Evolutionary conservation across 2,888 invertebrate genomes (phyloP), one percentile per base, ranked within the genome.

Genomic region (Phrixothrix hirtus): DNA sequence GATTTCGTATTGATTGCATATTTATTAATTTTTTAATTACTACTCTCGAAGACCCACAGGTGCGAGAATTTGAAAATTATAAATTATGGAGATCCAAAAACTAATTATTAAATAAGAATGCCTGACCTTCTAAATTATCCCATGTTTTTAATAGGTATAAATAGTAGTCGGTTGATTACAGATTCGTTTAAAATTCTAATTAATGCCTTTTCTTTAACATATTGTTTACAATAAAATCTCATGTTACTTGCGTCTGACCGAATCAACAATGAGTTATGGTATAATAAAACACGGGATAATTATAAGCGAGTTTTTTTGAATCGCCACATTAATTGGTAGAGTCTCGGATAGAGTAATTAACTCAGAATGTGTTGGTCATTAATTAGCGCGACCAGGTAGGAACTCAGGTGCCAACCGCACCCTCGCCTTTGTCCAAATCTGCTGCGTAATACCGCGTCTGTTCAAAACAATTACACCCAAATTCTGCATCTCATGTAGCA

Each of bases 271-370:
- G 63, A 67, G 68, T 52, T 52, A 52, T 48, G 42, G 48, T 39
- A 44, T 67, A 71, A 71, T 69, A 70, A 71, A 72, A 72, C 68
- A 67, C 64, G 66, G 64, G 65, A 70, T 72, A 72, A 72, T 71
- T 72, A 72, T 67, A 68, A 68, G 64, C 67, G 64, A 67, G 65
- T 62, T 67, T 65, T 64, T 65, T 67, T 68, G 70, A 69, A 71
- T 71, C 69, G 66, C 56, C 56, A 66, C 71, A 69, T 73, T 73
- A 74, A 74, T 73, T 73, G 71, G 71, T 63, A 69, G 66, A 62
- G 63, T 65, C 66, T 63, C 60, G 61, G 67, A 68, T 67, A 63
- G 62, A 70, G 70, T 71, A 71, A 71, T 71, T 71, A 71, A 70
- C 68, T 66, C 63, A 61, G 67, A 70, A 70, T 70, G 69, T 69